Evolutionary conservation across 1,140 invertebrate genomes (phyloP), one percentile per base, ranked within the genome.

Genomic region (Argopecten irradians): DNA sequence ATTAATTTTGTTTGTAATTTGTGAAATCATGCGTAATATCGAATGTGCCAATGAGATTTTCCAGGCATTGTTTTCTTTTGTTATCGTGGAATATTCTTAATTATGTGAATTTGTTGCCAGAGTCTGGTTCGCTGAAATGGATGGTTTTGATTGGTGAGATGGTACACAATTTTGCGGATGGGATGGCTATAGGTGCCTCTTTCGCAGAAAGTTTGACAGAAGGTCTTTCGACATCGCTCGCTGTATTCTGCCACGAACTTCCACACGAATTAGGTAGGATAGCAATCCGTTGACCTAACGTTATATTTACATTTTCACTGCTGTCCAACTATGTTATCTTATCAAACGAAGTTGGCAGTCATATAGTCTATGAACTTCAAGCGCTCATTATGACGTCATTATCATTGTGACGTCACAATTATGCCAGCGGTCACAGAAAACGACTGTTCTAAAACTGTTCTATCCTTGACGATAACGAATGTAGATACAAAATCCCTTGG

Each of bases 191-290:
- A 91, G 96, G 98, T 43, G 98, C 98, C 1, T 98, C 98, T 0
- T 99, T 99, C 95, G 97, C 98, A 0, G 97, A 97, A 33, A 97
- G 97, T 92, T 97, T 98, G 88, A 97, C 97, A 11, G 98, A 98
- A 43, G 98, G 98, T 16, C 97, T 99, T 93, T 98, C 98, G 28
- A 99, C 98, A 0, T 97, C 98, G 11, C 97, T 99, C 84, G 98
- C 98, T 32, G 98, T 99, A 0, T 97, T 99, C 89, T 99, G 98
- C 95, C 98, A 99, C 94, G 98, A 99, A 96, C 96, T 99, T 88
- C 98, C 98, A 82, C 98, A 99, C 94, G 98, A 99, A 96, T 96
- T 99, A 85, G 98, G 98, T 97, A 90, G 84, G 88, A 39, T 39
- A 13, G 36, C 5, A 39, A 5, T 39, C 13, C 36, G n/a, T n/a